Percentiles rank a stretch among this genome's conserved stretches.
phyloP scores from a whole-genome alignment of 2,797 vertebrate genomes.

The Pseudochromis fuscus region DNA sequence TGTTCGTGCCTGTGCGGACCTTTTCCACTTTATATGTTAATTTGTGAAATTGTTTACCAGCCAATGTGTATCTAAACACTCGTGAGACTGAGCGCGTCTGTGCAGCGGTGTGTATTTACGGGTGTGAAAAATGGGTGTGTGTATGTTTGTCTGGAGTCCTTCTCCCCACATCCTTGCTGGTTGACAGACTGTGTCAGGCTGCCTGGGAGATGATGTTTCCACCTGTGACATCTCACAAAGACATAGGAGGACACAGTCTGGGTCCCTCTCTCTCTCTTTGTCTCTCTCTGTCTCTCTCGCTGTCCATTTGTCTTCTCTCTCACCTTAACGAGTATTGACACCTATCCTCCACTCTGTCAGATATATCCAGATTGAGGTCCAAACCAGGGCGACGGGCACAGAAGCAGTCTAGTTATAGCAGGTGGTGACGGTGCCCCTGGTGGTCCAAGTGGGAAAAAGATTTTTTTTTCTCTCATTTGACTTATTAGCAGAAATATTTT shows the following conservation, averaged over 20 bases:
- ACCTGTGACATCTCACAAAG: slow-evolving; percentile 77
- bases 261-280: slow-evolving; percentile 31
- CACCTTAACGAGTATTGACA: slow-evolving; percentile 56
- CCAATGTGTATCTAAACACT: slow-evolving; percentile 77
- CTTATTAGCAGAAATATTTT: background rate
- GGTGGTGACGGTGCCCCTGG: slow-evolving; percentile 24
- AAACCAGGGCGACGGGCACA: background rate
- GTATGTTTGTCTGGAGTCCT: slow-evolving; percentile 63
- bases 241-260: slow-evolving; percentile 64
- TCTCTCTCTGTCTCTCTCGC: slow-evolving; percentile 8
- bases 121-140: slow-evolving; percentile 36
- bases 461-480: background rate
- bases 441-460: slow-evolving; percentile 4
- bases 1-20: slow-evolving; percentile 71
- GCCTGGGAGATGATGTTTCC: slow-evolving; percentile 76
- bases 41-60: slow-evolving; percentile 82
- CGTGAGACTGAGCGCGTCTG: slow-evolving; percentile 61
- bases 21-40: slow-evolving; percentile 85
- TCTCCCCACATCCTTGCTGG: slow-evolving; percentile 66
- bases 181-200: slow-evolving; percentile 77
- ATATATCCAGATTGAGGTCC: slow-evolving; percentile 22
- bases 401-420: background rate
- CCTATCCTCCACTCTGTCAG: slow-evolving; percentile 41
- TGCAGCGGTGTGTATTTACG: slow-evolving; percentile 47
- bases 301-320: slow-evolving; percentile 34